Conservation (phyloP, 2,113 vertebrate species). For the Rhinogobius similis region DNA sequence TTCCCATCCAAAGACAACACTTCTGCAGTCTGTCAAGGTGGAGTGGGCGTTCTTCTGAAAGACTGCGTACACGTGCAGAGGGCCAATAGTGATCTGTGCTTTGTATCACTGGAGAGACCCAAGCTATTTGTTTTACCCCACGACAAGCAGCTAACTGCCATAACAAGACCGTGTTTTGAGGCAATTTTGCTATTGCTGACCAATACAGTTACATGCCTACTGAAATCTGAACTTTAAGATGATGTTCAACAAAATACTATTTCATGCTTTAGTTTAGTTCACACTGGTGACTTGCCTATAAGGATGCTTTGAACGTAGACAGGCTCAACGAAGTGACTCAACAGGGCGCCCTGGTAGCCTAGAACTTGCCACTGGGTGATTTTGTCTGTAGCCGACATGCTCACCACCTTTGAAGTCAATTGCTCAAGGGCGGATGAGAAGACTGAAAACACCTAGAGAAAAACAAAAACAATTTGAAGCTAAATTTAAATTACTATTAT, state of each 20-base stretch:
- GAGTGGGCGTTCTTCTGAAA: too few relatives aligned
- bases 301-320: slow-evolving; percentile 88
- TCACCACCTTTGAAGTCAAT: slow-evolving; percentile 73
- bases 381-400: slow-evolving; percentile 93
- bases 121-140: too few relatives aligned
- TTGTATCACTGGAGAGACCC: too few relatives aligned
- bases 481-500: too few relatives aligned
- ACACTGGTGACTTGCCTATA: slow-evolving; percentile 78
- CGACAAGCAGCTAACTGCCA: too few relatives aligned
- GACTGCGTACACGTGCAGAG: too few relatives aligned
- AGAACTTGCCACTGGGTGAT: slow-evolving; percentile 93
- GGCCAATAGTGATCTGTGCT: too few relatives aligned
- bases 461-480: too few relatives aligned
- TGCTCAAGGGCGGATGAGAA: slow-evolving; percentile 76
- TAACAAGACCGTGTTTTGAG: too few relatives aligned
- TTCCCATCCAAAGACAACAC: too few relatives aligned
- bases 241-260: not conserved
- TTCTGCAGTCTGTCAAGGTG: too few relatives aligned
- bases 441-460: slow-evolving; percentile 78
- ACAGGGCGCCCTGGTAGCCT: slow-evolving; percentile 90
- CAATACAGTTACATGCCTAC: too few relatives aligned
- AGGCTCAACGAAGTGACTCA: slow-evolving; percentile 94
- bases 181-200: not conserved
- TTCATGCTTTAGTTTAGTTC: not conserved
- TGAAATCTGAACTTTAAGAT: not conserved